phyloP scores from a whole-genome alignment of 2,113 vertebrate genomes.

The Hystrix cristata region DNA sequence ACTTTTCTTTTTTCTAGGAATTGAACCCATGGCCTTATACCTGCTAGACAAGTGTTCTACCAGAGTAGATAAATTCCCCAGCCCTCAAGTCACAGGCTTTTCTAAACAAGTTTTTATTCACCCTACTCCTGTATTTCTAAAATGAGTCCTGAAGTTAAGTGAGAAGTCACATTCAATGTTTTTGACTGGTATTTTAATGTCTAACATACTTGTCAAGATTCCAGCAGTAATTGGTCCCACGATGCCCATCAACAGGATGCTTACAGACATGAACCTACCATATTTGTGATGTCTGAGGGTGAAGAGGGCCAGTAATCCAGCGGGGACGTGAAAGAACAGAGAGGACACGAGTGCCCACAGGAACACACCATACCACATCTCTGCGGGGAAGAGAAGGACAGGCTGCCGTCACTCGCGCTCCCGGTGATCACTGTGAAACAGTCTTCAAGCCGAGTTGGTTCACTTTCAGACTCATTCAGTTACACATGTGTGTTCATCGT shows the following conservation, averaged over 20 bases:
- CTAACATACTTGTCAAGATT: constrained; percentile 95
- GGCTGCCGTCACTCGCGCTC: neutral
- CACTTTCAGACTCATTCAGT: neutral
- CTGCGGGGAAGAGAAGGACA: constrained; percentile 84
- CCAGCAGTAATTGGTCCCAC: constrained; percentile 96
- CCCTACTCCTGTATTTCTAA: constrained; percentile 12
- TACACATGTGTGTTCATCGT: neutral
- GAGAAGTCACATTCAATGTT: constrained; percentile 61
- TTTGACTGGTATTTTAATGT: neutral
- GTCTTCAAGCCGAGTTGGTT: fast-evolving
- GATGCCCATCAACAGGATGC: constrained; percentile 97
- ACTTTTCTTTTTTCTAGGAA: neutral
- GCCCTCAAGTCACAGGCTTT: neutral
- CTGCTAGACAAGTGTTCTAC: neutral
- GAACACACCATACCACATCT: constrained; percentile 99
- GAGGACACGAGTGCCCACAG: constrained; percentile 97
- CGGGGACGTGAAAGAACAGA: constrained; percentile 95
- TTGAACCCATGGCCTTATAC: neutral
- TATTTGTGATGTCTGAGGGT: constrained; percentile 96
- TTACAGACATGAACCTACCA: constrained; percentile 95
- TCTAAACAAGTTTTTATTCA: neutral
- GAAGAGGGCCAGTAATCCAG: constrained; percentile 93
- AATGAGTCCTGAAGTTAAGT: constrained; percentile 35
- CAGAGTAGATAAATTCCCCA: neutral
- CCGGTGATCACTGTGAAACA: neutral